phyloP scores from a whole-genome alignment of 2,797 vertebrate genomes.

The Coluber constrictor region DNA sequence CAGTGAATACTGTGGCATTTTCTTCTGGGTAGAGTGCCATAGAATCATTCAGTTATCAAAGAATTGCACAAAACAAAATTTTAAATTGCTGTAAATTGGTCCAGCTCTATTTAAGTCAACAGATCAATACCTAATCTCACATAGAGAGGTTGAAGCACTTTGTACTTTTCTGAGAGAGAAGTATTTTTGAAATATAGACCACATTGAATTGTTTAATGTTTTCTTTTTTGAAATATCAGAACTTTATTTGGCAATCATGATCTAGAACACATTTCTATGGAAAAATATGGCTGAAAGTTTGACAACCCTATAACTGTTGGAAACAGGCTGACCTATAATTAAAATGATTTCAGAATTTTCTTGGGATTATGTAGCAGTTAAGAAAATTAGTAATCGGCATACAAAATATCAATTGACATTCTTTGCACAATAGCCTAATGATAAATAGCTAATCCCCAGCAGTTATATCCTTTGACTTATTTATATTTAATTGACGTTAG shows the following conservation, averaged over 20 bases:
- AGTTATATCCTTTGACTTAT: constrained; percentile 44
- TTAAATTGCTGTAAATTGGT: background rate
- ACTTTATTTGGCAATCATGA: constrained; percentile 49
- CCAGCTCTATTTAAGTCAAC: background rate
- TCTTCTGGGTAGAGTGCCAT: background rate
- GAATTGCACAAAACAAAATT: constrained; percentile 10
- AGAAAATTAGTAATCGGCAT: background rate
- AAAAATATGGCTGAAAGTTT: constrained; percentile 39
- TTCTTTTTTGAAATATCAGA: constrained; percentile 52
- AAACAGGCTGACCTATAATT: background rate
- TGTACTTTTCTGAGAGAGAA: constrained; percentile 47
- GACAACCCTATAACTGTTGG: constrained; percentile 24
- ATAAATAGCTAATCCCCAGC: background rate
- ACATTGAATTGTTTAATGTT: constrained; percentile 49
- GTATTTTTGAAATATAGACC: constrained; percentile 43
- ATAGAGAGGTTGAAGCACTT: background rate
- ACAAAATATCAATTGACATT: background rate
- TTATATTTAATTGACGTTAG: constrained; percentile 34
- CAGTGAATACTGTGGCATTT: background rate
- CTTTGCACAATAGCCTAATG: background rate
- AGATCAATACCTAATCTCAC: background rate
- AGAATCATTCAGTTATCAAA: constrained; percentile 6
- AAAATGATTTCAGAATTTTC: background rate
- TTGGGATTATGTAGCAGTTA: background rate
- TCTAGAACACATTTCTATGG: constrained; percentile 40